These are phyloP conservation scores for Steatocranus sp. DNA, from an alignment of 2,797 vertebrate species.

Conservation along the genomic window DNA sequence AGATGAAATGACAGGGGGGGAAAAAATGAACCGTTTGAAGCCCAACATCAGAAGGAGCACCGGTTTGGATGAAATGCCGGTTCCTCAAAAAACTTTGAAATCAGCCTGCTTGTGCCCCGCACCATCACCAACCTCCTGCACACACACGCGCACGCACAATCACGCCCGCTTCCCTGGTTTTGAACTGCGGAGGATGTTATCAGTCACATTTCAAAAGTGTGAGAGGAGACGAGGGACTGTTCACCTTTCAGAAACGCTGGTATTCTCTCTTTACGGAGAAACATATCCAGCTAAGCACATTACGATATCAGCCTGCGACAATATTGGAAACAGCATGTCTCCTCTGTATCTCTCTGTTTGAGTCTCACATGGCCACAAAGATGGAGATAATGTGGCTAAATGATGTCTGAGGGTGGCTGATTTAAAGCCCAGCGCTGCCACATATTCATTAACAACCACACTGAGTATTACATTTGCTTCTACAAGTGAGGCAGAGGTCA, in stretches of 20 bases:
- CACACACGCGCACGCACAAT: neutral
- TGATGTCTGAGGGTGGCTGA: constrained; percentile 45
- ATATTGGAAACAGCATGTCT: constrained; percentile 61
- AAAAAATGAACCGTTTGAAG: constrained; percentile 74
- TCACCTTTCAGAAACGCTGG: constrained; percentile 71
- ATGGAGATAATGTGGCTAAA: constrained; percentile 49
- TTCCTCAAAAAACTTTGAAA: constrained; percentile 76
- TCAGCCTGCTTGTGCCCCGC: constrained; percentile 48
- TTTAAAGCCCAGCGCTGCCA: constrained; percentile 10
- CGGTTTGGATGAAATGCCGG: constrained; percentile 70
- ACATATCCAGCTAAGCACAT: constrained; percentile 67
- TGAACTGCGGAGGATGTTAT: constrained; percentile 74
- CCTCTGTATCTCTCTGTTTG: constrained; percentile 59
- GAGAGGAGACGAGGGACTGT: constrained; percentile 62
- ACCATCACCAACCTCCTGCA: neutral
- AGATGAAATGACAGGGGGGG: constrained; percentile 61
- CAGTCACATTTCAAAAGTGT: constrained; percentile 71
- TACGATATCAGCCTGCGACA: constrained; percentile 57
- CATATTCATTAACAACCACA: constrained; percentile 28
- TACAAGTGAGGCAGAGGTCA: neutral
- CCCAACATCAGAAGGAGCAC: constrained; percentile 68
- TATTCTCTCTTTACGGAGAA: constrained; percentile 65
- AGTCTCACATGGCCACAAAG: constrained; percentile 27
- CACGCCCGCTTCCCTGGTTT: constrained; percentile 42
- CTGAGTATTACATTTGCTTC: constrained; percentile 7